phyloP scores from a whole-genome alignment of 2,888 invertebrate species.

The Gymnosoma rotundatum region DNA sequence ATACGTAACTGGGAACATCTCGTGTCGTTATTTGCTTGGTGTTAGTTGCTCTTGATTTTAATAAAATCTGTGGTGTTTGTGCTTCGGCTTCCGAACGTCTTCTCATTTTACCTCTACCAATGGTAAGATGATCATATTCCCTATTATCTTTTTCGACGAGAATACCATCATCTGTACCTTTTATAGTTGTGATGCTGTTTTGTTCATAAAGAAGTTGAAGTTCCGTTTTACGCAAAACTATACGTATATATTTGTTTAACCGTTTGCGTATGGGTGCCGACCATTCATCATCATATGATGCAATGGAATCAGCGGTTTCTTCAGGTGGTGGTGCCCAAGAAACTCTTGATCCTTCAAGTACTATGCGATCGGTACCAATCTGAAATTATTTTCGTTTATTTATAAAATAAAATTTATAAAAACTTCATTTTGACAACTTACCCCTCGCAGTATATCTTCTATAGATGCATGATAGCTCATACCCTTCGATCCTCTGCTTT shows the following conservation, averaged over 20 bases:
- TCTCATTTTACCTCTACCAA: conserved; percentile 87
- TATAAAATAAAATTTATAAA: background rate
- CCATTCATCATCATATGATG: background rate
- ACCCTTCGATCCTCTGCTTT: conserved; percentile 69
- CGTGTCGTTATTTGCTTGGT: conserved; percentile 83
- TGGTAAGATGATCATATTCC: conserved; percentile 86
- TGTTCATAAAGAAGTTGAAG: conserved; percentile 86
- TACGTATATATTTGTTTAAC: conserved; percentile 82
- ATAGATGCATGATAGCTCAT: conserved; percentile 75
- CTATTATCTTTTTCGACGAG: conserved; percentile 85
- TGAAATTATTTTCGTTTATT: background rate
- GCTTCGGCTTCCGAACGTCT: conserved; percentile 87
- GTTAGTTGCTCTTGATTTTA: conserved; percentile 86
- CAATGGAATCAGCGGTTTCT: conserved; percentile 28
- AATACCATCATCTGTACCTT: conserved; percentile 84
- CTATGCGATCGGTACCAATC: conserved; percentile 65
- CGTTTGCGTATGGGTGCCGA: conserved; percentile 36
- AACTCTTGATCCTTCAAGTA: background rate
- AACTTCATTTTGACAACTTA: background rate
- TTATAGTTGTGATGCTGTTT: conserved; percentile 85
- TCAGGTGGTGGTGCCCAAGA: no score
- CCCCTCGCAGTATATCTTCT: conserved; percentile 73
- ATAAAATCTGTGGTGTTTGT: conserved; percentile 86
- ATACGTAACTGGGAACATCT: conserved; percentile 86
- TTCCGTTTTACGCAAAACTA: conserved; percentile 86